A percentile compares a stretch with the other conserved stretches of the same genome.
These are phyloP conservation scores for Anarhynchus alexandrinus DNA, from an alignment of 2,113 vertebrate genomes.

Conservation along the genomic window DNA sequence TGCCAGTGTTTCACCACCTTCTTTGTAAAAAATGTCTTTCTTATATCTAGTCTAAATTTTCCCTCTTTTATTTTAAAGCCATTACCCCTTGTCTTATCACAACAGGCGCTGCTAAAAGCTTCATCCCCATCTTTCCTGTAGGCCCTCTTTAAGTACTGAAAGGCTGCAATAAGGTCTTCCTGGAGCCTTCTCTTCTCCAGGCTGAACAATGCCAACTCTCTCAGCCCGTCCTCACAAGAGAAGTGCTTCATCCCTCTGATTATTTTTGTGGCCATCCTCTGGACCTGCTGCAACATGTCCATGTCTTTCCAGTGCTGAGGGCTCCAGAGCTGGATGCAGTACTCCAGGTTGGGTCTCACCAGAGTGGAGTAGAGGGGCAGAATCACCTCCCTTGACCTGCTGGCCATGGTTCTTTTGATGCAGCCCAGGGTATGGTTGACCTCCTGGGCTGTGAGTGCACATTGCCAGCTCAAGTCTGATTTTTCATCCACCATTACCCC, in stretches of 20 bases:
- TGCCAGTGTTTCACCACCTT: not conserved
- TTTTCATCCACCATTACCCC: not conserved
- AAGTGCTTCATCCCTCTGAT: not conserved
- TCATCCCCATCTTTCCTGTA: not conserved
- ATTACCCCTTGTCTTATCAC: not conserved
- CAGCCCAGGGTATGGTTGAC: not conserved
- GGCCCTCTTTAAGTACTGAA: not conserved
- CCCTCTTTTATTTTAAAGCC: not conserved
- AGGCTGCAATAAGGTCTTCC: not conserved
- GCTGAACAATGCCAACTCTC: not conserved
- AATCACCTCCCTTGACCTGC: not conserved
- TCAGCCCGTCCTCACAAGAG: not conserved
- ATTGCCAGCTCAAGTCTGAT: not conserved
- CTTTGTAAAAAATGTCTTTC: not conserved
- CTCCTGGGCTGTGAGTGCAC: not conserved
- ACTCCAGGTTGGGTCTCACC: not conserved
- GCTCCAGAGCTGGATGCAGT: not conserved
- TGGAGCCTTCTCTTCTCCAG: not conserved
- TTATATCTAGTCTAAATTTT: not conserved
- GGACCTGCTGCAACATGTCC: not conserved
- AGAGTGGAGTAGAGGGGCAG: not conserved
- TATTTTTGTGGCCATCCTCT: not conserved
- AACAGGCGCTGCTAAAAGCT: not conserved
- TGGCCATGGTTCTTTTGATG: too few relatives aligned
- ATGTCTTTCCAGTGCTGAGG: not conserved